A percentile compares a stretch with the other conserved stretches of the same genome.
Conservation (phyloP, 2,797 vertebrate genomes). For the Glyptemys insculpta region DNA sequence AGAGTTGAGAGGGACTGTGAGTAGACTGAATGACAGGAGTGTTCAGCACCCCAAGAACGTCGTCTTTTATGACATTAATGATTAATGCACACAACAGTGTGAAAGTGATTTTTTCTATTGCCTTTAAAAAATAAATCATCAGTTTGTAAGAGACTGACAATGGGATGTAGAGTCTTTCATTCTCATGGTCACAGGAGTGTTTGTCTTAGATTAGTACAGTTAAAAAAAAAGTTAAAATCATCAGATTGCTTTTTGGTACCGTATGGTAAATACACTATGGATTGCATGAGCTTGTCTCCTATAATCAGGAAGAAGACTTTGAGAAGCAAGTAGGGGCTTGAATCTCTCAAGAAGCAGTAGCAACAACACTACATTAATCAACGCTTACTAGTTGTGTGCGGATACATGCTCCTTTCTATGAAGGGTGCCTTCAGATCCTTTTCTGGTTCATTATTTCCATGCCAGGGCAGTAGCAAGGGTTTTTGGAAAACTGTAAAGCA, state of each 20-base stretch:
- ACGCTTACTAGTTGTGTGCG: background rate
- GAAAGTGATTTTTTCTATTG: background rate
- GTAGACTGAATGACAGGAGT: background rate
- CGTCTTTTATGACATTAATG: background rate
- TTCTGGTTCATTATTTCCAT: background rate
- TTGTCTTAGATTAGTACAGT: background rate
- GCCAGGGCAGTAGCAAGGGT: background rate
- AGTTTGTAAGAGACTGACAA: background rate
- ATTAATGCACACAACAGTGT: background rate
- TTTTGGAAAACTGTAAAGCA: background rate
- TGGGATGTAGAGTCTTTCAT: background rate
- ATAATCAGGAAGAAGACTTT: background rate
- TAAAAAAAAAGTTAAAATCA: background rate
- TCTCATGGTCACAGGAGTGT: background rate
- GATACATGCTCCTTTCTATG: background rate
- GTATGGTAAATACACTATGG: background rate
- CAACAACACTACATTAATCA: background rate
- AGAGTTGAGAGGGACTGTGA: constrained; percentile 12
- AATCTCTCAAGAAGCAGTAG: constrained; percentile 1
- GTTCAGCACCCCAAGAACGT: background rate
- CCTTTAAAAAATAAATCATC: constrained; percentile 6
- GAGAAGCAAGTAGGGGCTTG: background rate
- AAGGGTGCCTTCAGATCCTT: background rate
- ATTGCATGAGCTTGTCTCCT: background rate
- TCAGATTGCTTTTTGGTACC: background rate